Evolutionary conservation across 2,113 vertebrate genomes (phyloP), one percentile per base, ranked within the genome.

Genomic region (Taurulus bubalis): DNA sequence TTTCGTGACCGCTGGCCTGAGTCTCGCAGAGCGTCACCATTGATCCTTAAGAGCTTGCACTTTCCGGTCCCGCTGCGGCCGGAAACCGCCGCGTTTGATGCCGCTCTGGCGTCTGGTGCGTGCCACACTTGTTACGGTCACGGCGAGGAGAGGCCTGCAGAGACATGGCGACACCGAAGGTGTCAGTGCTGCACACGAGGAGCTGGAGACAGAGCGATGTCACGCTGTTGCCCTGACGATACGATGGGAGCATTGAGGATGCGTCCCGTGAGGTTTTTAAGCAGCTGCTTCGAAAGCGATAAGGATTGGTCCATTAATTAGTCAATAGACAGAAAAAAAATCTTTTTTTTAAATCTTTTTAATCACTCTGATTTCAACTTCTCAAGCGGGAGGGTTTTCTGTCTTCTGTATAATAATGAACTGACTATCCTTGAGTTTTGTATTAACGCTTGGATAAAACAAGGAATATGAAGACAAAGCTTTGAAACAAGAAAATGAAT

Each of bases 31-130:
- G 79, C 79, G 71, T 82, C 78, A 42, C 85, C 66, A 71, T 63
- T 77, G 90, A 90, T 88, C 77, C 62, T 75, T 53, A 40, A 86
- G 68, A 88, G 84, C 80, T 87, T 76, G 59, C 38, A 24, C 73
- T 42, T 62, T 22, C 53, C 6, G 49, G 71, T 79, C 77, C 77
- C 45, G 5, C 70, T n/a, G 71, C 38, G 7, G 47, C 62, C 18
- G 12, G 42, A 36, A 15, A 26, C 77, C 15, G 2, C 71, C 36
- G 36, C 34, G 34, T 34, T 6, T 34, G 34, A 34, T 34, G 34
- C 34, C 34, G 6, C 34, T 36, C 5, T 20, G 49, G 45, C 47
- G 47, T n/a, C 22, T 24, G 26, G 15, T 18, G 51, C 22, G 15
- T 77, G 83, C 71, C 69, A 83, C 88, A 88, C 73, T 73, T 71